phyloP scores from a whole-genome alignment of 2,797 vertebrate genomes.

The Ispidina picta region DNA sequence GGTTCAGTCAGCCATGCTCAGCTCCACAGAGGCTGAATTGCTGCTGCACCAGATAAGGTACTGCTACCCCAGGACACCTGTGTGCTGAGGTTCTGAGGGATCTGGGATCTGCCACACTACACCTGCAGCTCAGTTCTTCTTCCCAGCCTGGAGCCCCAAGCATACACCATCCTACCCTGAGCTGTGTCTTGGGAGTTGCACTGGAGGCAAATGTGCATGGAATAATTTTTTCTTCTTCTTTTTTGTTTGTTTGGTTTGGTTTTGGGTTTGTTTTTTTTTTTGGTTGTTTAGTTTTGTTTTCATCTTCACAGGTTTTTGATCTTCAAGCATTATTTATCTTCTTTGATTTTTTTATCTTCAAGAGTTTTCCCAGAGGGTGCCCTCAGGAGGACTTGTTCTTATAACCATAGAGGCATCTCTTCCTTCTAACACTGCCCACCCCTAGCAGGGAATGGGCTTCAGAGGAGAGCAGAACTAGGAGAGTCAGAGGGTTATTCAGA shows the following conservation, averaged over 20 bases:
- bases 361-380: accelerated
- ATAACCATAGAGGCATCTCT: accelerated
- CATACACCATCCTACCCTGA: too few species aligned
- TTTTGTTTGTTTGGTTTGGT: background rate
- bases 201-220: background rate
- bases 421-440: background rate
- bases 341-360: background rate
- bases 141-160: background rate
- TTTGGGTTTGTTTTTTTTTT: background rate
- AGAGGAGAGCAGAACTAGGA: background rate
- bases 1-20: accelerated
- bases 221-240: accelerated
- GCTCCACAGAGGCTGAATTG: background rate
- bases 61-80: accelerated
- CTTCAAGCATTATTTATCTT: background rate
- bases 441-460: background rate
- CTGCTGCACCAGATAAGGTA: background rate
- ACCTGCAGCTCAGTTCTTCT: background rate
- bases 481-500: background rate
- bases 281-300: background rate
- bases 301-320: background rate
- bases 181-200: background rate
- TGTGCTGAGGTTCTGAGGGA: background rate
- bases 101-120: background rate
- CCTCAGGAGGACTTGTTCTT: background rate